Evolutionary conservation across 1,140 invertebrate genomes (phyloP).

Genomic region (Pygmarrhopalites habei): DNA sequence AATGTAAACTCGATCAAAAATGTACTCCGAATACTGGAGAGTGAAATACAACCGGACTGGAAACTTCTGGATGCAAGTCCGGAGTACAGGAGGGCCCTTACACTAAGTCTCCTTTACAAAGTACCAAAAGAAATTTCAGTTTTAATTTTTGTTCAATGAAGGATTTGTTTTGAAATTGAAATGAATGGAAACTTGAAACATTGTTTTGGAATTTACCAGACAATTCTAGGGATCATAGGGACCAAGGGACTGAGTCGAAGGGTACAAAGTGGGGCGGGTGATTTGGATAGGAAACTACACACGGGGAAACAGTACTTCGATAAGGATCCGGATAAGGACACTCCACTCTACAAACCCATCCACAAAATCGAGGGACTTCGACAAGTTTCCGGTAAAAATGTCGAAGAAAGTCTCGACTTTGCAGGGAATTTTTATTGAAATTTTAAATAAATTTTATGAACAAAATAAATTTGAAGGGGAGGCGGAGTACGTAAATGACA

Average conservation of each 20-base stretch:
- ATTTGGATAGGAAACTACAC: conserved; percentile 35
- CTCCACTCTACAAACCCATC: conserved; percentile 41
- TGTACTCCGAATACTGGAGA: conserved; percentile 52
- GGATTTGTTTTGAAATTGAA: background rate
- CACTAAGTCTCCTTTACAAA: conserved; percentile 48
- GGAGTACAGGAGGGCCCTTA: conserved; percentile 49
- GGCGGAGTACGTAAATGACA: conserved; percentile 47
- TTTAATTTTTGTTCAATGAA: background rate
- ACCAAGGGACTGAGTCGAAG: conserved; percentile 23
- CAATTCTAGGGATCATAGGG: conserved; percentile 38
- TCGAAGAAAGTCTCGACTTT: too few relatives aligned
- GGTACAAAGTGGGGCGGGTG: conserved; percentile 32
- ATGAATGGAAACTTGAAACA: too few relatives aligned
- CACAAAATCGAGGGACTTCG: conserved; percentile 45
- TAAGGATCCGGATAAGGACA: conserved; percentile 10
- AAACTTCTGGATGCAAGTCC: conserved; percentile 57
- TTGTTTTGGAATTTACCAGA: conserved; percentile 25
- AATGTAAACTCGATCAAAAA: too few relatives aligned
- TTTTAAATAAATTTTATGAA: conserved; percentile 43
- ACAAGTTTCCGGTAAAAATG: conserved; percentile 51
- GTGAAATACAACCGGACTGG: conserved; percentile 57
- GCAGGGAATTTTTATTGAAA: too few relatives aligned
- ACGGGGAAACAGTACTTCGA: conserved; percentile 45
- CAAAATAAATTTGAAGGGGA: conserved; percentile 49
- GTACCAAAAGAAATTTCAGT: conserved; percentile 41